Evolutionary conservation across 2,888 invertebrate species (phyloP), one percentile per base, ranked within the genome.

Genomic region (Prosapia bicincta): DNA sequence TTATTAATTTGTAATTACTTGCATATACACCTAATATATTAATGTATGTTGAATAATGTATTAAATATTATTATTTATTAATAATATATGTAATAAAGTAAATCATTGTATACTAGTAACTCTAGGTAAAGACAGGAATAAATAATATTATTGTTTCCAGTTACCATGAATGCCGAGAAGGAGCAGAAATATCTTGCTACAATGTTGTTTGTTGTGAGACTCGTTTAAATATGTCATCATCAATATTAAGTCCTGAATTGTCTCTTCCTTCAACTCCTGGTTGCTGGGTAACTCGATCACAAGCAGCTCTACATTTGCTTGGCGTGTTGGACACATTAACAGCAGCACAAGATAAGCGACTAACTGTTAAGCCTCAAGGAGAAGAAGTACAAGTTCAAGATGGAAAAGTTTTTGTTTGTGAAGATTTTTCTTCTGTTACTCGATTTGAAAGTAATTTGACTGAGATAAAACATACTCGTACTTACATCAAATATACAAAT

Each of bases 291-390:
- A 93, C 94, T 0, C 88, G 96, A 73, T 91, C 94, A 78, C 96
- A 97, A 84, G 94, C 95, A n/a, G 96, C 96, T 0, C 88, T 97
- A 76, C 94, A 97, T 87, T 87, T 98, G 72, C 85, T 98, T 71
- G 95, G 95, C 3, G 96, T 95, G 83, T 87, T 98, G 82, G 97
- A 98, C 83, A 95, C 96, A 0, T 86, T 97, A 32, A 94, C 94
- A 0, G 90, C 92, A 72, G 93, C 94, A 0, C 92, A 95, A 83
- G 92, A 93, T 82, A 88, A 91, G 76, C 67, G 78, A 30, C 84
- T 89, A 68, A 84, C 85, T 24, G 84, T 87, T 10, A 85, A 85
- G 72, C 88, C 89, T 80, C 88, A 88, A 78, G 85, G 86, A 6
- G 88, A 88, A 43, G 87, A 86, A 54, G 84, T 86, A 76, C 87